Percentiles rank a stretch among this genome's conserved stretches.
These are phyloP conservation scores for Acholoe squamosa DNA, from an alignment of 2,888 invertebrate genomes.

Conservation along the genomic window DNA sequence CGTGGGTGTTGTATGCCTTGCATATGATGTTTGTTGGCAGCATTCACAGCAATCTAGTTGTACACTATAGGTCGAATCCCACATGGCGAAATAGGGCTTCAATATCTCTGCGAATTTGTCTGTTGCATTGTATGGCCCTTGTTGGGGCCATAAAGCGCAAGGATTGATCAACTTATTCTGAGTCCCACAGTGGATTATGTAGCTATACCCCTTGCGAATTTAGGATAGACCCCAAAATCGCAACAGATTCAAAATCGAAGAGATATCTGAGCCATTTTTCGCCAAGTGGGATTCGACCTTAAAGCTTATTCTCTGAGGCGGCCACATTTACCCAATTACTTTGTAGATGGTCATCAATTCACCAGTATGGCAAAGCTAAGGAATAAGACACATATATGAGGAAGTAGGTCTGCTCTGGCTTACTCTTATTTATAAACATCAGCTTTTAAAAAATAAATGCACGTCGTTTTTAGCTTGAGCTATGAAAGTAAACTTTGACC, in stretches of 20 bases:
- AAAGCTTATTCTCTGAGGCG: not conserved
- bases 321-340: not conserved
- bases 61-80: no score
- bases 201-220: no score
- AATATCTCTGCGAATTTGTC: no score
- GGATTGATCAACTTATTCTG: no score
- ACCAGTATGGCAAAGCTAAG: not conserved
- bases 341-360: conserved; percentile 11
- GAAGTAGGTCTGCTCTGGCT: not conserved
- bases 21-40: not conserved
- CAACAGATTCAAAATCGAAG: no score
- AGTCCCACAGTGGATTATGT: no score
- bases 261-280: no score
- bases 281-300: no score
- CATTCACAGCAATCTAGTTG: not conserved
- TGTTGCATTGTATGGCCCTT: no score
- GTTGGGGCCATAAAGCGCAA: no score
- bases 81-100: no score
- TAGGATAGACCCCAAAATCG: no score
- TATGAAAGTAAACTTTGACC: not conserved
- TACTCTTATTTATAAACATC: not conserved
- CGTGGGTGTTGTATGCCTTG: not conserved
- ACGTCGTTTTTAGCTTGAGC: not conserved
- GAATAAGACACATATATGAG: not conserved
- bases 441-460: conserved; percentile 12